phyloP scores from a whole-genome alignment of 2,797 vertebrate genomes.

The Hafferia zeledoni region DNA sequence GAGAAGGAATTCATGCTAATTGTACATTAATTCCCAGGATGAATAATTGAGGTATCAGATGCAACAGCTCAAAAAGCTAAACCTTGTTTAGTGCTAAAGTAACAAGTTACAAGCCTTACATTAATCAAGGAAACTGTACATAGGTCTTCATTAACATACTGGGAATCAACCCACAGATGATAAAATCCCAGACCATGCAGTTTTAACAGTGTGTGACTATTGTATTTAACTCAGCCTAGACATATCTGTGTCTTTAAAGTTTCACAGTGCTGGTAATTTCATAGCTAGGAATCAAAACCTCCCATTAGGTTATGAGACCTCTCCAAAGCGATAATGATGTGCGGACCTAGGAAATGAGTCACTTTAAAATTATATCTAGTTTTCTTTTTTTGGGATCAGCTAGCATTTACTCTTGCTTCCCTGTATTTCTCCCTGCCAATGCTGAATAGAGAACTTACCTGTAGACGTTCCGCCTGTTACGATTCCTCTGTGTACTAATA shows the following conservation, averaged over 20 bases:
- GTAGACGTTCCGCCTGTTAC: not conserved
- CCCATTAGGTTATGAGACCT: not conserved
- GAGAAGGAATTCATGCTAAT: slow-evolving; percentile 72
- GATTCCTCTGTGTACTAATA: not conserved
- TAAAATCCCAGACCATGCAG: slow-evolving; percentile 65
- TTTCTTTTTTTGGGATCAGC: not conserved
- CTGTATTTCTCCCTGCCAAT: not conserved
- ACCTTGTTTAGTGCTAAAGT: slow-evolving; percentile 71
- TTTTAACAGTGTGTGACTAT: slow-evolving; percentile 51
- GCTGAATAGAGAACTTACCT: not conserved
- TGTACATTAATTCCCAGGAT: slow-evolving; percentile 76
- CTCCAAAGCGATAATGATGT: not conserved
- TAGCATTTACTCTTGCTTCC: not conserved
- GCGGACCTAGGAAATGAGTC: not conserved
- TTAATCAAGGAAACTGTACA: slow-evolving; percentile 75
- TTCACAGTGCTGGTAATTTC: not conserved
- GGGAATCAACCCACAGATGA: slow-evolving; percentile 65
- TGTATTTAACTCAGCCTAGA: slow-evolving; percentile 39
- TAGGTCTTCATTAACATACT: slow-evolving; percentile 72
- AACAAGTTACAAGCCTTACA: slow-evolving; percentile 63
- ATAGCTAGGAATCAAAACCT: not conserved
- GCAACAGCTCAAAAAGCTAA: slow-evolving; percentile 66
- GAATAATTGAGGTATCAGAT: slow-evolving; percentile 76
- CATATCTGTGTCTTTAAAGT: slow-evolving; percentile 50
- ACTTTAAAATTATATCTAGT: not conserved